Conservation (phyloP, 2,797 vertebrate species). For the Sebastes trivittatus region DNA sequence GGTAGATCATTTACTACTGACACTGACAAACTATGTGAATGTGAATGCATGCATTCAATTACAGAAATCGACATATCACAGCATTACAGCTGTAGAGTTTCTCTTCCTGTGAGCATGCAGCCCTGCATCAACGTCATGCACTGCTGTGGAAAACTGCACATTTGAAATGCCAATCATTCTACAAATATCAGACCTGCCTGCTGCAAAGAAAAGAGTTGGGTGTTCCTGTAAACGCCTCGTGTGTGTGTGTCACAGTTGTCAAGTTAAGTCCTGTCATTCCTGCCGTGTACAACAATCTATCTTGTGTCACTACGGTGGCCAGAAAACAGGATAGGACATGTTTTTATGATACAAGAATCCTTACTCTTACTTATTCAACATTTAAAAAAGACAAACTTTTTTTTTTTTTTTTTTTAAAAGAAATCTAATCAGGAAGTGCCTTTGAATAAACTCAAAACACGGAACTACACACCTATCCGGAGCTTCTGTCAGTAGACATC, state of each 20-base stretch:
- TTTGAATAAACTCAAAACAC: constrained; percentile 11
- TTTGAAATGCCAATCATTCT: constrained; percentile 15
- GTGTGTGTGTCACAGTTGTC: neutral
- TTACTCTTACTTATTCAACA: neutral
- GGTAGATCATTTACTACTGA: neutral
- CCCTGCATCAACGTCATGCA: neutral
- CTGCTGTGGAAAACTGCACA: neutral
- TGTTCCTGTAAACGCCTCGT: neutral
- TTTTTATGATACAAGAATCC: neutral
- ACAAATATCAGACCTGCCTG: neutral
- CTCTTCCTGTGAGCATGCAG: neutral
- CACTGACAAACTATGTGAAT: neutral
- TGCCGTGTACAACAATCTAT: neutral
- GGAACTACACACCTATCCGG: neutral
- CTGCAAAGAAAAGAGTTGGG: neutral
- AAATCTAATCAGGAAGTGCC: constrained; percentile 40
- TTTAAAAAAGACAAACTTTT: neutral
- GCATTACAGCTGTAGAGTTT: neutral
- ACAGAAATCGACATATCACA: neutral
- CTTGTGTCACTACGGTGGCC: neutral
- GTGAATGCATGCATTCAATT: neutral
- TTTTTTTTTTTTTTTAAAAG: too few relatives aligned
- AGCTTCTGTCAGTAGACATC: neutral
- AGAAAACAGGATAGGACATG: neutral
- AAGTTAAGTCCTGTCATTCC: neutral